Evolutionary conservation across 2,797 vertebrate genomes (phyloP), one percentile per base, ranked within the genome.

Genomic region (Bryconaethiops microstoma): DNA sequence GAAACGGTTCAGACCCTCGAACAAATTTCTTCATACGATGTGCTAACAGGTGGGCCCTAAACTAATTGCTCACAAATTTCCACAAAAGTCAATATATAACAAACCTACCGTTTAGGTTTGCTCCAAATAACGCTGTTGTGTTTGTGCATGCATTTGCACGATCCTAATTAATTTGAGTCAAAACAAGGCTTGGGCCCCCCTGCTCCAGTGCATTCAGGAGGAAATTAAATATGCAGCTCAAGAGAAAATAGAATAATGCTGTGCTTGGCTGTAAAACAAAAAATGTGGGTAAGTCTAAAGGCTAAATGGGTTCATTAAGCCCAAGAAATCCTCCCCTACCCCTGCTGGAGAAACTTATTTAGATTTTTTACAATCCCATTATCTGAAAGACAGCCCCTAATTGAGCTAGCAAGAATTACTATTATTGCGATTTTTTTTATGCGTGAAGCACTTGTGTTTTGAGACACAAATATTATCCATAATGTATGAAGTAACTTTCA

Each of bases 331-430:
- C 81, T 77, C 81, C 25, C 21, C 40, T 45, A 19, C 74, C 57
- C 35, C 25, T 76, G 55, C 73, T 10, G 5, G 23, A 76, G 70
- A 77, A 42, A 81, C n/a, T 75, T 23, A 72, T 48, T 40, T 25
- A 40, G 40, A 55, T 77, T 54, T 73, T 72, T 75, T 67, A 52
- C 60, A 64, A 64, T 83, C 39, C 57, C 55, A 78, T 77, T 78
- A 84, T 70, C 78, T 74, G n/a, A 75, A 50, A 73, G 80, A 86
- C 81, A 64, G 52, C 21, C 67, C 50, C 39, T 82, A 76, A 87
- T 82, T 77, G 82, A 74, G 62, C 64, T 60, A 29, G 48, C 68
- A 73, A 59, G 73, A 68, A 77, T 81, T 76, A 78, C 54, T 71
- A 70, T 81, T 57, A 73, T 81, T 68, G 59, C 42, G 40, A 55